These are phyloP conservation scores for Enteromius thamalakanensis DNA, from an alignment of 2,797 vertebrate genomes.

Conservation along the genomic window DNA sequence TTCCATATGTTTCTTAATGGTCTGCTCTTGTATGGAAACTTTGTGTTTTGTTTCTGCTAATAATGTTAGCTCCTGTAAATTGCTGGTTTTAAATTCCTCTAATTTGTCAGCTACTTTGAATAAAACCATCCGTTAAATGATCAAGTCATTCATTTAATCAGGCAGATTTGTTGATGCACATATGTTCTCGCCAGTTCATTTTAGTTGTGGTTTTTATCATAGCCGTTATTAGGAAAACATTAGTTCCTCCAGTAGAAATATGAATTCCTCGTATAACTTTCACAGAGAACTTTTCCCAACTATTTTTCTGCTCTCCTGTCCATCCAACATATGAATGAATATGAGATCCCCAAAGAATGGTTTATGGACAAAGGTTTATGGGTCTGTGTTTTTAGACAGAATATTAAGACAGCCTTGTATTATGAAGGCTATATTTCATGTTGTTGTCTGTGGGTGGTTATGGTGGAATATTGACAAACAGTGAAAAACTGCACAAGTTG, in stretches of 20 bases:
- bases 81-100: slow-evolving; percentile 8
- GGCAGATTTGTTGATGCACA: neutral
- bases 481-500: neutral
- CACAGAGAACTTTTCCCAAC: neutral
- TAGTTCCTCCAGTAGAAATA: neutral
- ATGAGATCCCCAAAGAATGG: slow-evolving; percentile 41
- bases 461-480: slow-evolving; percentile 34
- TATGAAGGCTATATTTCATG: slow-evolving; percentile 28
- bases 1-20: neutral
- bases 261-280: neutral
- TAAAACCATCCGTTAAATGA: neutral
- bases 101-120: neutral
- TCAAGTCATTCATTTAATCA: neutral
- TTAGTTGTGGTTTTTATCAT: slow-evolving; percentile 18
- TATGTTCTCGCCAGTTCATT: neutral
- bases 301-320: slow-evolving; percentile 7
- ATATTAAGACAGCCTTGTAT: slow-evolving; percentile 53
- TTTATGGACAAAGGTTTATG: slow-evolving; percentile 58
- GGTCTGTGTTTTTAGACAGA: slow-evolving; percentile 59
- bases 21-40: neutral
- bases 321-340: neutral
- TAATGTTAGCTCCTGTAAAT: neutral
- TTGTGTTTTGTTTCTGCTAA: neutral
- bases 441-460: slow-evolving; percentile 43
- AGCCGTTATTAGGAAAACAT: slow-evolving; percentile 1